Base-by-base conservation (phyloP, 2,888 invertebrate genomes). In the Caenorhabditis sp. region DNA sequence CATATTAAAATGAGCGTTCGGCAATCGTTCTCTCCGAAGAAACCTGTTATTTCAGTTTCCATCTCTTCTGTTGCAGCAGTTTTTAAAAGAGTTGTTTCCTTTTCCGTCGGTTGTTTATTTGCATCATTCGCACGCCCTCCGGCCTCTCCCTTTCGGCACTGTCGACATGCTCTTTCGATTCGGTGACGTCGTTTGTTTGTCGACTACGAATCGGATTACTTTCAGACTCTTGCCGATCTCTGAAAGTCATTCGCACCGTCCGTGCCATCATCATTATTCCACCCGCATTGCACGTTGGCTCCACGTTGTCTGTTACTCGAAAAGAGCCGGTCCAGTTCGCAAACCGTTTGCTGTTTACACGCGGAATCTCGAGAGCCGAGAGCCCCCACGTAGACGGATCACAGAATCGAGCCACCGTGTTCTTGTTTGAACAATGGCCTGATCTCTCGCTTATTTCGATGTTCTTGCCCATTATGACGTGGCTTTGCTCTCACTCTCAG, bases 261-360 rank as follows among this genome's bases (percentile, higher is more conserved):
- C 48, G 35, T 35, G 37, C 17, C 30, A 45, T 30, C 30, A 32
- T 41, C 46, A 46, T n/a, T n/a, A n/a, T n/a, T n/a, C n/a, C n/a
- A n/a, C n/a, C n/a, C n/a, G n/a, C n/a, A n/a, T n/a, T n/a, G n/a
- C n/a, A n/a, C 26, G 37, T 41, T 50, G 62, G 62, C 62, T 65
- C 65, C 55, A 48, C 37, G 6, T 27, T 56, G 65, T 65, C 65
- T 56, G 53, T 35, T 32, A 26, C 24, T 45, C 43, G 35, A 35
- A 52, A 46, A 55, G 55, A 65, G 55, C 55, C 46, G 65, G 58
- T 66, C 66, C 58, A 58, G 66, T 66, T 66, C 58, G 66, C 43
- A 58, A 66, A 66, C 66, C 66, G 32, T 50, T 66, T 56, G 50
- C 48, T 66, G 56, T 66, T 66, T 56, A 66, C 58, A 58, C 58